Evolutionary conservation across 2,113 vertebrate species (phyloP).

Genomic region (Siniperca chuatsi): DNA sequence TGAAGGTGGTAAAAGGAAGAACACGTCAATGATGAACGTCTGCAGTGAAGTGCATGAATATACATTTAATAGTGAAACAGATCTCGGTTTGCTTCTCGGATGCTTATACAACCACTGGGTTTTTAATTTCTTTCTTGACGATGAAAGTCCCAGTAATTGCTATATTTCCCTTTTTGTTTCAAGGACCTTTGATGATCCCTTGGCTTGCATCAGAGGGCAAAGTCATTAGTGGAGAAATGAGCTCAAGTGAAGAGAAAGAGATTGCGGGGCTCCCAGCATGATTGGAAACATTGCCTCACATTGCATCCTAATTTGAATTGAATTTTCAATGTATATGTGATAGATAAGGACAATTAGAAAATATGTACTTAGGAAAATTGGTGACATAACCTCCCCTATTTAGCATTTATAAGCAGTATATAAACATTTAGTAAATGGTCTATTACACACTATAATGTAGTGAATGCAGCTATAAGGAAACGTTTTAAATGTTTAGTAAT

Average conservation of each 20-base stretch:
- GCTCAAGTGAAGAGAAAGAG: slow-evolving; percentile 84
- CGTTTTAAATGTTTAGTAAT: not conserved
- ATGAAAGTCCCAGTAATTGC: slow-evolving; percentile 86
- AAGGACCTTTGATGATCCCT: slow-evolving; percentile 87
- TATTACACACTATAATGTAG: not conserved
- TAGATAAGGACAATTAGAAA: slow-evolving; percentile 78
- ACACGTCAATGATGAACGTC: slow-evolving; percentile 68
- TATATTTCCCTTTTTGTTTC: slow-evolving; percentile 87
- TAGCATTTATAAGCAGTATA: slow-evolving; percentile 23
- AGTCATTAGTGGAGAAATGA: slow-evolving; percentile 86
- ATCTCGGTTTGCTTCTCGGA: slow-evolving; percentile 73
- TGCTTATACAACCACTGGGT: slow-evolving; percentile 80
- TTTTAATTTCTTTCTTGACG: slow-evolving; percentile 85
- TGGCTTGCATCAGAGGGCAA: slow-evolving; percentile 87
- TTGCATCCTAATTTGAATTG: slow-evolving; percentile 83
- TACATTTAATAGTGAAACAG: slow-evolving; percentile 79
- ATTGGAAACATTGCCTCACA: slow-evolving; percentile 84
- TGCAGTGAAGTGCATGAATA: slow-evolving; percentile 71
- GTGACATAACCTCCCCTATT: slow-evolving; percentile 25
- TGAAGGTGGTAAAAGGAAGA: slow-evolving; percentile 71
- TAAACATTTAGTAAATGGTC: slow-evolving; percentile 21
- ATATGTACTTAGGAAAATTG: slow-evolving; percentile 63
- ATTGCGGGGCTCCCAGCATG: slow-evolving; percentile 83
- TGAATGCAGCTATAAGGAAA: not conserved
- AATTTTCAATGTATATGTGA: slow-evolving; percentile 80